Evolutionary conservation across 2,797 vertebrate species (phyloP).

Genomic region (Hippoglossus hippoglossus): DNA sequence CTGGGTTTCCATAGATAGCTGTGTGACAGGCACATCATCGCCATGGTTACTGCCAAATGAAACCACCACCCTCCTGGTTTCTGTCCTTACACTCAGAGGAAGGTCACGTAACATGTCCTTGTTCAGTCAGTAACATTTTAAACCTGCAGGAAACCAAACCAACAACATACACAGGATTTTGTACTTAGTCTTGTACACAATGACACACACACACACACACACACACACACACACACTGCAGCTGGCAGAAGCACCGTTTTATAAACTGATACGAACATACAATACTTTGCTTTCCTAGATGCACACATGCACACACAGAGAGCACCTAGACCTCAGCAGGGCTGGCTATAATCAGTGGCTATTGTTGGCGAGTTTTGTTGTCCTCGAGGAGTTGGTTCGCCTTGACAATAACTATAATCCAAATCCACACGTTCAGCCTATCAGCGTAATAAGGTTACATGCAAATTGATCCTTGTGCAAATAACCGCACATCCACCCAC

Average conservation of each 20-base stretch:
- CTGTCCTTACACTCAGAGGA: conserved; percentile 40
- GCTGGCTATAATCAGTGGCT: conserved; percentile 53
- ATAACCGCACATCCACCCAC: conserved; percentile 32
- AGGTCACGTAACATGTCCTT: conserved; percentile 63
- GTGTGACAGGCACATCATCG: conserved; percentile 37
- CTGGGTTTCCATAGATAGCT: conserved; percentile 58
- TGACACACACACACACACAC: background rate
- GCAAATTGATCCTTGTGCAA: conserved; percentile 41
- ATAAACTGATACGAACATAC: background rate
- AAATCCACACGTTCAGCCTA: conserved; percentile 38
- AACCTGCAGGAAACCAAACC: conserved; percentile 28
- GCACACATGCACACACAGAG: background rate
- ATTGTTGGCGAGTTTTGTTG: conserved; percentile 53
- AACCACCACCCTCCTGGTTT: conserved; percentile 19
- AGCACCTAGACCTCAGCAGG: background rate
- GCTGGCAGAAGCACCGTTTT: background rate
- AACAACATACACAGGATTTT: conserved; percentile 2
- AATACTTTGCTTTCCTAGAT: background rate
- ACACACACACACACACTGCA: no score
- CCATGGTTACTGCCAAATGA: conserved; percentile 67
- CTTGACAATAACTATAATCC: conserved; percentile 61
- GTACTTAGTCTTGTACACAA: background rate
- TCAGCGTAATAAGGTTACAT: conserved; percentile 51
- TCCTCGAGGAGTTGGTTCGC: conserved; percentile 34
- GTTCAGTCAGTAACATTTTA: conserved; percentile 59